Evolutionary conservation across 2,113 vertebrate species (phyloP), one percentile per base, ranked within the genome.

Genomic region (Tylochromis polylepis): DNA sequence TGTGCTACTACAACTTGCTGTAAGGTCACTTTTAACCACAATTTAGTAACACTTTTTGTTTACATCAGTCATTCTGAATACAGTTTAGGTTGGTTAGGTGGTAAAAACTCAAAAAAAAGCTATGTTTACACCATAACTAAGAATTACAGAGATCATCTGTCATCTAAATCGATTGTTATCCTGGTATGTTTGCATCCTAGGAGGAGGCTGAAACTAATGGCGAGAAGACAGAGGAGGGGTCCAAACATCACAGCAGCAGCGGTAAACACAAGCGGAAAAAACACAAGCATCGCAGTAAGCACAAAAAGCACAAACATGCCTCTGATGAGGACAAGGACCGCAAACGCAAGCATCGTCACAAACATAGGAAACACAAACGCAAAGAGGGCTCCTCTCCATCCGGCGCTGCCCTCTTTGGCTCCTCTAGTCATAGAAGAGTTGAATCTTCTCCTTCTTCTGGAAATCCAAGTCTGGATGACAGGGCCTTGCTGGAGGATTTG

Each of bases 191-290:
- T 6, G 62, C 4, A 1, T 70, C 9, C 6, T 6, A 95, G 94
- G 97, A 89, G 93, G 94, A 90, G 95, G 97, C 97, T 0, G 98
- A 97, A 89, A 92, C 94, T 49, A 98, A 95, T 46, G 97, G 97
- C 31, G 87, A 96, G 79, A 98, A 98, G 93, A 96, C 97, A 82
- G 94, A 88, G 46, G 97, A 97, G 91, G 96, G 95, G 82, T 93
- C 94, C 91, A 99, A 99, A 91, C 97, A 95, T 87, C 96, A 98
- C 88, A 94, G 95, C 88, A 91, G 94, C 38, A 89, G 90, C 6
- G 97, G 97, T 83, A 97, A 99, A 94, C 98, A 99, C 95, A 99
- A 99, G 97, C 98, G 98, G 95, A 99, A 99, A 97, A 99, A 99
- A 95, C 99, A 99, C 92, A 99, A 99, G 96, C 99, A 99, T 91